Percentiles rank a stretch among this genome's conserved stretches.
phyloP scores from a whole-genome alignment of 2,797 vertebrate species.

The Falco novaeseelandiae region DNA sequence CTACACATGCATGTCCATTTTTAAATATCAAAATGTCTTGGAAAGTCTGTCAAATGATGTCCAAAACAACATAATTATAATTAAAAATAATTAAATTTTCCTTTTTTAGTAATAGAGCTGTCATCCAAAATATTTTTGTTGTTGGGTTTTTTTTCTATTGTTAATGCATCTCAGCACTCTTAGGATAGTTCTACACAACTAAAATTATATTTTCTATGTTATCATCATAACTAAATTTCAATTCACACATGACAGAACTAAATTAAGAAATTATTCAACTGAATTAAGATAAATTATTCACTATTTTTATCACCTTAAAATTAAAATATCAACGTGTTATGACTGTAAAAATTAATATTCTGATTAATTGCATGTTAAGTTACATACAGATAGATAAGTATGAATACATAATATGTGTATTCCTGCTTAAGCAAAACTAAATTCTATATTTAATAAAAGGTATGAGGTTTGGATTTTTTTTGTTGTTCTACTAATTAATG shows the following conservation, averaged over 20 bases:
- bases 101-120: not conserved
- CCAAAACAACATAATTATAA: not conserved
- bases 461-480: not conserved
- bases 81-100: not conserved
- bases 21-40: not conserved
- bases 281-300: not conserved
- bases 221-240: not conserved
- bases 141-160: not conserved
- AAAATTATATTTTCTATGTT: not conserved
- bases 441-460: not conserved
- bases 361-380: not conserved
- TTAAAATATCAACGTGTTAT: not conserved
- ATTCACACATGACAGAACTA: not conserved
- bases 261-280: not conserved
- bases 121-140: not conserved
- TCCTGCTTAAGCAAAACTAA: not conserved
- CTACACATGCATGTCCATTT: not conserved
- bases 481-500: not conserved
- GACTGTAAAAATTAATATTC: not conserved
- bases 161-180: not conserved
- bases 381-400: not conserved
- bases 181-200: not conserved
- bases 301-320: not conserved
- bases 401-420: rapidly evolving
- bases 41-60: not conserved